Evolutionary conservation across 53 echinoderm and acorn worm species (phyloP).

Genomic region (Zoroaster sp.): DNA sequence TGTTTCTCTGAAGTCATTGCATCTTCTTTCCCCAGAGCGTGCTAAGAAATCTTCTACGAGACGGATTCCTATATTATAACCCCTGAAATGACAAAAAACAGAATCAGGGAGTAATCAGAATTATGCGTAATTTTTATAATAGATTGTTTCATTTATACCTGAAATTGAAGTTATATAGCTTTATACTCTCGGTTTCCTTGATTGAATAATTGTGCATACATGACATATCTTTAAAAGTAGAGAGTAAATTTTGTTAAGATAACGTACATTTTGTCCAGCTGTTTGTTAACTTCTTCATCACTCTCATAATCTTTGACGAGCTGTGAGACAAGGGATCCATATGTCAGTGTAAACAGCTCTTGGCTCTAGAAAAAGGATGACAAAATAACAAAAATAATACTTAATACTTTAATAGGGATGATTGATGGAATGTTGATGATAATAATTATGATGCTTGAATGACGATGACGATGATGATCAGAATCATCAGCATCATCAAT

Average conservation of each 20-base stretch:
- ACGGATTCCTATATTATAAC: conserved; percentile 95
- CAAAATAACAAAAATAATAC: not conserved
- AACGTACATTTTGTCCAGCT: conserved; percentile 97
- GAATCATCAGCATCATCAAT: no score
- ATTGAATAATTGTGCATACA: no score
- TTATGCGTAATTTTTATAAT: not conserved
- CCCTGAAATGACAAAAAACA: conserved; percentile 58
- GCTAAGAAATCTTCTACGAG: conserved; percentile 96
- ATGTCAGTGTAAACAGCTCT: conserved; percentile 94
- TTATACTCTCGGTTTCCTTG: no score
- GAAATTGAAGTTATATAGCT: no score
- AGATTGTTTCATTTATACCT: no score
- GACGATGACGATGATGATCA: no score
- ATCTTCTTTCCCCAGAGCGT: conserved; percentile 81
- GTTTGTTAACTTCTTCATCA: conserved; percentile 99
- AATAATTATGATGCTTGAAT: no score
- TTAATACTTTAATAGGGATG: no score
- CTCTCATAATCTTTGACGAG: conserved; percentile 98
- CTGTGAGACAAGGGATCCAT: conserved; percentile 93
- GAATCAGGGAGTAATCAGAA: not conserved
- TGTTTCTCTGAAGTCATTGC: conserved; percentile 98
- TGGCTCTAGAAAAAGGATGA: conserved; percentile 71
- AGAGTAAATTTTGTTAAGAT: not conserved
- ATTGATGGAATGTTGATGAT: no score
- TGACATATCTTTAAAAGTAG: no score